A percentile compares a stretch with the other conserved stretches of the same genome.
Conservation (phyloP, 2,888 invertebrate genomes). For the Odontomyia ornata region DNA sequence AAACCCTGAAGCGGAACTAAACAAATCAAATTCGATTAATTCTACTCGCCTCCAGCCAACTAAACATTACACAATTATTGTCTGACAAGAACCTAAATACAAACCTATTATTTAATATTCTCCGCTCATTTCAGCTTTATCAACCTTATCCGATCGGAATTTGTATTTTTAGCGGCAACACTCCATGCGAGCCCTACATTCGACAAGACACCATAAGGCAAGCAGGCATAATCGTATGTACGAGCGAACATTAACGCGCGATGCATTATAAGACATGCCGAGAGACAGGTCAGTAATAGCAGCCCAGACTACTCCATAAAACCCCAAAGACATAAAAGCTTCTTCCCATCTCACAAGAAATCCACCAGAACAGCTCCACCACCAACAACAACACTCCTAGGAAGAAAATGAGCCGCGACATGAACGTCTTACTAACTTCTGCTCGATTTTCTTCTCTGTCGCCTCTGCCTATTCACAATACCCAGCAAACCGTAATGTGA, state of each 20-base stretch:
- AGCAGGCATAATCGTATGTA: no score
- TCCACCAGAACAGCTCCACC: neutral
- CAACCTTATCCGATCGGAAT: neutral
- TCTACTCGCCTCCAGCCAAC: neutral
- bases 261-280: neutral
- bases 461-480: neutral
- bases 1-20: neutral
- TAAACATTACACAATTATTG: neutral
- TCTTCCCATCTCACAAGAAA: no score
- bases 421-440: neutral
- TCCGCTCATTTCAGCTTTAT: neutral
- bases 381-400: neutral
- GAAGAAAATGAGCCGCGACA: neutral
- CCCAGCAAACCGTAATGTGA: neutral
- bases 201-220: neutral
- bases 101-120: conserved; percentile 10
- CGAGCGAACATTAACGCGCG: neutral
- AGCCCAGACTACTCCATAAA: neutral
- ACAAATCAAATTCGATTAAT: conserved; percentile 1
- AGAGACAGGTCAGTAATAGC: conserved; percentile 3
- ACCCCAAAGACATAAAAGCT: no score
- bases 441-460: neutral
- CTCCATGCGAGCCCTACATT: neutral
- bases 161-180: neutral
- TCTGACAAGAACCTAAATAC: conserved; percentile 1